phyloP scores from a whole-genome alignment of 2,888 invertebrate genomes.

The Augochlorella aurata region DNA sequence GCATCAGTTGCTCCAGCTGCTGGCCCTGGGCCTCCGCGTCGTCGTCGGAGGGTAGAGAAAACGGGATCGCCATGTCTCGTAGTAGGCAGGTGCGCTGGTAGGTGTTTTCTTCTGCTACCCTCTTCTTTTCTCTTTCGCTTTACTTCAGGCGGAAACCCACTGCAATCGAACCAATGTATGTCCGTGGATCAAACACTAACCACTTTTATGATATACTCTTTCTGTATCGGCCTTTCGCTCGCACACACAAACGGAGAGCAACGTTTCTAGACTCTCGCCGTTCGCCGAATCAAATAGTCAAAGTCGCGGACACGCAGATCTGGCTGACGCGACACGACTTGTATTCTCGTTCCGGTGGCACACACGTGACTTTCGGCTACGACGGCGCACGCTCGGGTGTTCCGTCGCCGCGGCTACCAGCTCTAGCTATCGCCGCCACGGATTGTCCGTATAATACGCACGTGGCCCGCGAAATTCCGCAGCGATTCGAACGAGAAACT shows the following conservation, averaged over 20 bases:
- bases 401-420: conserved; percentile 45
- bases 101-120: background rate
- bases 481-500: conserved; percentile 3
- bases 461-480: conserved; percentile 46
- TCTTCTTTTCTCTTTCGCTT: background rate
- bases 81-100: conserved; percentile 24
- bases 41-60: conserved; percentile 77
- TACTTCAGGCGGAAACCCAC: conserved; percentile 22
- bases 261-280: background rate
- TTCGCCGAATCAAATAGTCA: background rate
- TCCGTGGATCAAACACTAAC: conserved; percentile 35
- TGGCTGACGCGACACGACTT: background rate
- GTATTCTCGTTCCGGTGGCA: conserved; percentile 22
- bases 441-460: conserved; percentile 50
- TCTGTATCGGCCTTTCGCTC: background rate
- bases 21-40: conserved; percentile 76
- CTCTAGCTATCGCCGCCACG: conserved; percentile 29
- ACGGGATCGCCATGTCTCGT: conserved; percentile 79
- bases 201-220: conserved; percentile 9
- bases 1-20: conserved; percentile 79
- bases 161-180: conserved; percentile 58
- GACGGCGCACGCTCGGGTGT: conserved; percentile 62
- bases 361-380: conserved; percentile 52
- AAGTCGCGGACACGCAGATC: background rate
- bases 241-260: conserved; percentile 17